Evolutionary conservation across 2,888 invertebrate species (phyloP), one percentile per base, ranked within the genome.

Genomic region (Nomada lathburiana): DNA sequence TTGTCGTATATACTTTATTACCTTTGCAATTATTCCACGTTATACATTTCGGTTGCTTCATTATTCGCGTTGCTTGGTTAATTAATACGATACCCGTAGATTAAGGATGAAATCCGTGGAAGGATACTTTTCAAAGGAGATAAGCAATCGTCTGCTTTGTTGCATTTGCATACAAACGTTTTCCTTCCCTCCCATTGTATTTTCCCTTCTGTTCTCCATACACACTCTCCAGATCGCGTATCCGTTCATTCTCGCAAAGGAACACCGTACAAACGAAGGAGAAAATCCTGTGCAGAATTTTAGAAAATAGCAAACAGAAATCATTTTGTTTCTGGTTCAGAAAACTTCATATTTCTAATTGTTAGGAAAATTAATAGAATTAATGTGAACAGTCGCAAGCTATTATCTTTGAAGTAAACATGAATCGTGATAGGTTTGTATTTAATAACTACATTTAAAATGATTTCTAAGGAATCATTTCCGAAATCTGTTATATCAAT

Each of bases 151-250:
- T 47, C n/a, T 23, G 60, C 36, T 55, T 23, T n/a, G 36, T 23
- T 23, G 4, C 73, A 83, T 83, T 84, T 76, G 68, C 80, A 83
- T 62, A 71, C 26, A 78, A 78, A 11, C 13, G 42, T 60, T 62
- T 62, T 23, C n/a, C 52, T 42, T 42, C 16, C 9, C 2, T 4
- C 18, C 20, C 7, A 4, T 18, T 47, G n/a, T 20, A 2, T 23
- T 53, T 13, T 36, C 52, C 50, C 23, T 23, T 16, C 20, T 13
- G 1, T 55, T 18, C 64, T n/a, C 2, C 18, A 55, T 65, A 7
- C 26, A 50, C 23, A 4, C 4, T 59, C 69, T 76, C n/a, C 20
- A 5, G 36, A 18, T 47, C 23, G 44, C 20, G 13, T 18, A 44
- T 18, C 20, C n/a, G 20, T 7, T 11, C 13, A 23, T 20, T 26